Evolutionary conservation across 2,888 invertebrate genomes (phyloP).

Genomic region (Drosophila hawaiiensis): DNA sequence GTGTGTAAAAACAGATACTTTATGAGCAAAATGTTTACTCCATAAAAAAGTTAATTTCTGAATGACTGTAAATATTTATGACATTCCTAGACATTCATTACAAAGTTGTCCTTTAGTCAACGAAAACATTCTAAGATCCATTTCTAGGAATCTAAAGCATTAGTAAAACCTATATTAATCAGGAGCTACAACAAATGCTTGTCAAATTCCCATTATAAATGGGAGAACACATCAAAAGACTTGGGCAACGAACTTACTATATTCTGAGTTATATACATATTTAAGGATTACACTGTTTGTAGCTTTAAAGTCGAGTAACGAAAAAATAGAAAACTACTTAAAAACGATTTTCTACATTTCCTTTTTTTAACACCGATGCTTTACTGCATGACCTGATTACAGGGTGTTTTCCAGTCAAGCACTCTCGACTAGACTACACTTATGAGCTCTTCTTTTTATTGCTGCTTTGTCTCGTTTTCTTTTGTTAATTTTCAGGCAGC

Average conservation of each 20-base stretch:
- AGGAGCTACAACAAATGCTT: neutral
- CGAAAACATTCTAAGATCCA: too few species aligned
- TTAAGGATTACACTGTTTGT: neutral
- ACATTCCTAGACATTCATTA: neutral
- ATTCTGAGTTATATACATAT: neutral
- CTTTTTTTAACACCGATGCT: neutral
- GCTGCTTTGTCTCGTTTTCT: slow-evolving; percentile 15
- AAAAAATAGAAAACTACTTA: neutral
- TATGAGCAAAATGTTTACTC: neutral
- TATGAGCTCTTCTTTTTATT: slow-evolving; percentile 13
- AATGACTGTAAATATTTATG: neutral
- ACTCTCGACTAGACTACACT: neutral
- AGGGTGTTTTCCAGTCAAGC: slow-evolving; percentile 13
- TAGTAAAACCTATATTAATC: neutral
- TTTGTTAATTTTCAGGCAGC: slow-evolving; percentile 39
- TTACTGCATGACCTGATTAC: neutral
- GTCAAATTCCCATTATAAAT: neutral
- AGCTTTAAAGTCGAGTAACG: neutral
- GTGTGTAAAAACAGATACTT: slow-evolving; percentile 3
- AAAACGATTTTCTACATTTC: neutral
- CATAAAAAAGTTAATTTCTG: neutral
- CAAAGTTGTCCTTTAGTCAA: neutral
- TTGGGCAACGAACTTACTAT: slow-evolving; percentile 34
- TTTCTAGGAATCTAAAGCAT: too few species aligned
- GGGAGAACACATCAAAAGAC: neutral